Evolutionary conservation across 2,113 vertebrate species (phyloP), one percentile per base, ranked within the genome.

Genomic region (Plestiodon gilberti): DNA sequence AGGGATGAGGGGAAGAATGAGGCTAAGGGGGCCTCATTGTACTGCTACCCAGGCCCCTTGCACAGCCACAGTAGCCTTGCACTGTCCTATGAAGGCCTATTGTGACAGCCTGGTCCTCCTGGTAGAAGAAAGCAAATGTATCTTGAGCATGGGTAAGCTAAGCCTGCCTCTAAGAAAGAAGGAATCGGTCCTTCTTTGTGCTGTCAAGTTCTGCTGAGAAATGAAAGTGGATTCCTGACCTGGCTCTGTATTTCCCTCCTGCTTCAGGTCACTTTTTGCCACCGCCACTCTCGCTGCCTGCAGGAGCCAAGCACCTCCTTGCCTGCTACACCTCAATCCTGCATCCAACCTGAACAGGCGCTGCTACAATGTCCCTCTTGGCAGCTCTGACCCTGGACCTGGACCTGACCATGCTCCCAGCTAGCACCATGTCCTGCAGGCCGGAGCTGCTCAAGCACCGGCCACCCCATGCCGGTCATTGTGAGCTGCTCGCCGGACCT

Each of bases 371-470:
- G 92, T 93, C 90, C 69, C 82, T 90, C 73, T 74, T 91, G 90
- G 90, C 92, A 14, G 88, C 90, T 3, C 69, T 90, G 85, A 87
- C 85, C 81, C 73, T 82, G 86, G 86, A 91, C 81, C 83, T 79
- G 78, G 90, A 91, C 83, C 81, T 89, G 83, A 87, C 86, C 75
- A 86, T 83, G 88, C 78, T 91, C 90, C 92, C 90, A 88, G 88
- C 87, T 91, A 93, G 92, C 86, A 61, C 86, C 73, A 79, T 91
- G 80, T 64, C 89, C 84, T 88, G 86, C 89, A 87, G 90, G 91
- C 89, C 89, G 15, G 91, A 92, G 86, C 87, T 90, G 81, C 89
- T 92, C 69, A 92, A 92, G 91, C 88, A 90, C 89, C 89, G 70
- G 85, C 85, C 84, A 84, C 86, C 80, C 83, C 86, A 88, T 65